Evolutionary conservation across 1,140 invertebrate species (phyloP), one percentile per base, ranked within the genome.

Genomic region (Ganaspis sp.): DNA sequence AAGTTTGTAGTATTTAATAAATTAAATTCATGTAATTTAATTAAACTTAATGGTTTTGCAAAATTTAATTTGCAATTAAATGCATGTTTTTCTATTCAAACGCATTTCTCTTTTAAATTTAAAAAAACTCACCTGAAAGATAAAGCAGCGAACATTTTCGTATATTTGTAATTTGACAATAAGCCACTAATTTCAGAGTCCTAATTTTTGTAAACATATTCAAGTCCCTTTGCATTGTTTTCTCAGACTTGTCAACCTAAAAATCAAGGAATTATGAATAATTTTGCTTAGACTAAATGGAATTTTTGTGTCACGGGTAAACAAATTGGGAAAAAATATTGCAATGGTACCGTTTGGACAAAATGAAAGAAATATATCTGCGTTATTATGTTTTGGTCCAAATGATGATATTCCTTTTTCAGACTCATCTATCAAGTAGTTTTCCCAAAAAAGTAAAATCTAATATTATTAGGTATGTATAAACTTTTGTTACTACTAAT

Each of bases 341-440:
- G 58, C 26, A 8, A 64, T 64, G 58, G 12, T 64, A 64, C 23
- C 23, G 15, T n/a, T 29, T 64, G 12, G 26, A 64, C 5, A 64
- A 64, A 64, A 64, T 64, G 58, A 64, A 1, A 64, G 29, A 34
- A 64, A 64, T 29, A 64, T 64, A 64, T 26, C 23, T 29, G 15
- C 26, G n/a, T 34, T 15, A n/a, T n/a, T 64, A 64, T 64, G 12
- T 64, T 1, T 64, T 64, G 0, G 4, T 64, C 12, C 26, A 64
- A 26, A 29, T 64, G 2, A 15, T 64, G 1, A 64, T n/a, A 4
- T 29, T 26, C 4, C 26, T 64, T 8, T 34, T 64, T 29, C 58
- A 64, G 15, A 29, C n/a, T 64, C 15, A n/a, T 15, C 26, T 15
- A 29, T 64, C 23, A 64, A 64, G 23, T n/a, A 29, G 23, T 64